phyloP scores from a whole-genome alignment of 2,113 vertebrate genomes.

The Leucopternis melanops region DNA sequence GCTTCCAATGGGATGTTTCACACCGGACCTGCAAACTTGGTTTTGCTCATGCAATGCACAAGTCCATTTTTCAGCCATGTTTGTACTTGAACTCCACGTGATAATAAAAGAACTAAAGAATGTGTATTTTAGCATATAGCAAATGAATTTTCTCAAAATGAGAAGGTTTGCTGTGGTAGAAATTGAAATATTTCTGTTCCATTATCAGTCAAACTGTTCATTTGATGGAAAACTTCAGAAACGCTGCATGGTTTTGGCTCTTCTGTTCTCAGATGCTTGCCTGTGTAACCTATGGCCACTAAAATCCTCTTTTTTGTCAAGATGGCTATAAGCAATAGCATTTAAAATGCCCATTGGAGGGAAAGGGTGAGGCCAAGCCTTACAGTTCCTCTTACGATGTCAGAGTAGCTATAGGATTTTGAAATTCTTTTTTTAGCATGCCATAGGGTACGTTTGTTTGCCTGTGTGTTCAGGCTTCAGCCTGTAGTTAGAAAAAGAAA shows the following conservation, averaged over 20 bases:
- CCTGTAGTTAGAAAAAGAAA: background rate
- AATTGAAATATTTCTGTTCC: background rate
- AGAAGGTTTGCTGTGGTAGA: background rate
- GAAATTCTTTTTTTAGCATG: background rate
- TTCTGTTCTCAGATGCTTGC: background rate
- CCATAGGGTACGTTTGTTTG: background rate
- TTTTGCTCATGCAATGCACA: background rate
- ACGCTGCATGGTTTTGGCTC: background rate
- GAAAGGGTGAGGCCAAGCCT: background rate
- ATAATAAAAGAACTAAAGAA: background rate
- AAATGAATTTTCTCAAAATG: background rate
- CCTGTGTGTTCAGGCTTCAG: background rate
- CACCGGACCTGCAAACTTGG: rapidly evolving
- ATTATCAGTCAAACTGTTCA: background rate
- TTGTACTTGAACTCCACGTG: background rate
- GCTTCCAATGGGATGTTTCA: background rate
- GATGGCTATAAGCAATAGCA: background rate
- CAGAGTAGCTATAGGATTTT: background rate
- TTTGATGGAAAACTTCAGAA: background rate
- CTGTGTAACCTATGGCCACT: background rate
- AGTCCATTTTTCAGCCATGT: background rate
- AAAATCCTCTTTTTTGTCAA: background rate
- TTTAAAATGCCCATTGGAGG: background rate
- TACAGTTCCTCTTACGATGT: background rate
- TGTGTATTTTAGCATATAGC: background rate